A percentile compares a stretch with the other conserved stretches of the same genome.
Evolutionary conservation across 1,140 invertebrate genomes (phyloP).

Genomic region (Spodoptera litura): DNA sequence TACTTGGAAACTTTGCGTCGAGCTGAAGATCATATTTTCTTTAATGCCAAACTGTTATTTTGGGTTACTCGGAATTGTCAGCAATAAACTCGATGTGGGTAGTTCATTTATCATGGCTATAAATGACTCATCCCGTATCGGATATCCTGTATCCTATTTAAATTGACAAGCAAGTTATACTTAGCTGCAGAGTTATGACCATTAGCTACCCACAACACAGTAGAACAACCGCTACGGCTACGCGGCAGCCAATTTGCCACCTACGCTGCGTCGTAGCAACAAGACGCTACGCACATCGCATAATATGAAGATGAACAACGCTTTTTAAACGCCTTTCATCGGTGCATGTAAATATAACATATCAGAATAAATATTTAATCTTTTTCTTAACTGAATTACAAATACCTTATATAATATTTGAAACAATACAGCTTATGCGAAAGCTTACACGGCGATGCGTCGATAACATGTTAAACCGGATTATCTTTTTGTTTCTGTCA

Average conservation of each 20-base stretch:
- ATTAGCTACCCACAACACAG: not conserved
- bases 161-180: conserved; percentile 1
- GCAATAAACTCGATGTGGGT: conserved; percentile 8
- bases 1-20: conserved; percentile 17
- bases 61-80: not conserved
- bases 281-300: too few species aligned
- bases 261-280: not conserved
- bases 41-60: conserved; percentile 31
- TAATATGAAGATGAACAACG: too few species aligned
- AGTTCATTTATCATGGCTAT: conserved; percentile 27
- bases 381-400: conserved; percentile 1
- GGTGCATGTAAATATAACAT: too few species aligned
- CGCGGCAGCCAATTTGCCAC: not conserved
- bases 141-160: conserved; percentile 4
- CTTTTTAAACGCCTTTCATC: too few species aligned
- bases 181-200: not conserved
- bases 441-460: conserved; percentile 7
- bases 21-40: conserved; percentile 22
- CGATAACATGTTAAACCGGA: conserved; percentile 43
- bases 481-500: conserved; percentile 40
- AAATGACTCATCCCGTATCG: conserved; percentile 22
- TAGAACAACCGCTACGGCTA: conserved; percentile 10
- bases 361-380: not conserved
- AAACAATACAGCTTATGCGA: not conserved
- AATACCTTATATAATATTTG: conserved; percentile 1